Evolutionary conservation across 2,113 vertebrate genomes (phyloP).

Genomic region (Forbesichthys papilliferus): DNA sequence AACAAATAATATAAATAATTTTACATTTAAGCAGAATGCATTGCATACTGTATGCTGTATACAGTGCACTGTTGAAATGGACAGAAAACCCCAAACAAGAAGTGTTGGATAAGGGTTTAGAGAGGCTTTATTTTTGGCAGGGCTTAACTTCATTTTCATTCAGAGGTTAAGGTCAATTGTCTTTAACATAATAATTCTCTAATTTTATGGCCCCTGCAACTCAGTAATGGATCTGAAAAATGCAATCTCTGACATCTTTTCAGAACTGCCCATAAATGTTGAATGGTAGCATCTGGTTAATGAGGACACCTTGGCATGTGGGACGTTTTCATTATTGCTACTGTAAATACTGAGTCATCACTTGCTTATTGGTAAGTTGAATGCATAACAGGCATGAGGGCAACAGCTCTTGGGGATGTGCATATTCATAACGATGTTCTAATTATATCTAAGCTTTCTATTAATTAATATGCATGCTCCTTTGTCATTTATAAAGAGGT

Average conservation of each 20-base stretch:
- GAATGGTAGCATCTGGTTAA: conserved; percentile 30
- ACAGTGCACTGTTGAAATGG: too few relatives aligned
- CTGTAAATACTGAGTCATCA: conserved; percentile 4
- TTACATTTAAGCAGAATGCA: too few relatives aligned
- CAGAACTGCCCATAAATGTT: conserved; percentile 26
- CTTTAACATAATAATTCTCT: conserved; percentile 8
- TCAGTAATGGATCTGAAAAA: conserved; percentile 2
- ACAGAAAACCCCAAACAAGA: too few relatives aligned
- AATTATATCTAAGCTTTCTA: too few relatives aligned
- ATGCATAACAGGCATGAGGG: background rate
- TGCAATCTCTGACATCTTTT: conserved; percentile 5
- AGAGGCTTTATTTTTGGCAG: background rate
- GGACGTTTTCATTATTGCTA: conserved; percentile 12
- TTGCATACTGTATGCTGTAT: too few relatives aligned
- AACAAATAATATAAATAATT: too few relatives aligned
- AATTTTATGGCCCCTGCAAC: background rate
- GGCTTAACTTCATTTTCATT: background rate
- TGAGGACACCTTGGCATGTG: conserved; percentile 17
- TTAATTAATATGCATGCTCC: too few relatives aligned
- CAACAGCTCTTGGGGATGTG: too few relatives aligned
- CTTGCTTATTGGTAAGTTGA: background rate
- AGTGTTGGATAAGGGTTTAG: background rate
- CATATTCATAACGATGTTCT: too few relatives aligned
- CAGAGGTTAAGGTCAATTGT: conserved; percentile 22
- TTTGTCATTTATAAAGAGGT: too few relatives aligned